phyloP scores from a whole-genome alignment of 2,797 vertebrate genomes.

The Merluccius polli region DNA sequence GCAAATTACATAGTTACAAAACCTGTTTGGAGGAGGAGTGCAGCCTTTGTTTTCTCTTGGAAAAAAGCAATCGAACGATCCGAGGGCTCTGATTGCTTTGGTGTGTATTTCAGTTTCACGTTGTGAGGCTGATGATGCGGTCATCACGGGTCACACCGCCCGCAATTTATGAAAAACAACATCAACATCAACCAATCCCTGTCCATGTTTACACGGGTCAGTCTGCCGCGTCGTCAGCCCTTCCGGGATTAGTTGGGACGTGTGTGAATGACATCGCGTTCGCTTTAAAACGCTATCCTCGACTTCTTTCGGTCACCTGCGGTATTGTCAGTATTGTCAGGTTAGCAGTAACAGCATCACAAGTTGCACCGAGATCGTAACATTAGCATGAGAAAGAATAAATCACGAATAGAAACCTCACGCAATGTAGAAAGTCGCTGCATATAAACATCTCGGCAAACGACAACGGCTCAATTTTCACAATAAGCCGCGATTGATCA shows the following conservation, averaged over 20 bases:
- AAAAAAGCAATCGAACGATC: too few species aligned
- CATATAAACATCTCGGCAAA: background rate
- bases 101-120: too few species aligned
- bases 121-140: background rate
- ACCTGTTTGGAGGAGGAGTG: too few species aligned
- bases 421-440: background rate
- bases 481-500: background rate
- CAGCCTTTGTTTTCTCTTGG: too few species aligned
- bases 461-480: too few species aligned
- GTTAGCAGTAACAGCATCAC: background rate
- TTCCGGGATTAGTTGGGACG: too few species aligned
- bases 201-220: background rate
- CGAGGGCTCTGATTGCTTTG: too few species aligned
- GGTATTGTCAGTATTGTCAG: background rate
- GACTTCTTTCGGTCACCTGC: background rate
- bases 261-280: too few species aligned
- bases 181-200: background rate
- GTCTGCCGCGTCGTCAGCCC: too few species aligned
- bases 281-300: background rate
- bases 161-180: background rate
- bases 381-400: background rate
- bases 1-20: too few species aligned
- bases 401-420: background rate
- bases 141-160: background rate
- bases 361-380: background rate